Conservation (phyloP, 2,888 invertebrate species). For the Ypsolopha sequella region DNA sequence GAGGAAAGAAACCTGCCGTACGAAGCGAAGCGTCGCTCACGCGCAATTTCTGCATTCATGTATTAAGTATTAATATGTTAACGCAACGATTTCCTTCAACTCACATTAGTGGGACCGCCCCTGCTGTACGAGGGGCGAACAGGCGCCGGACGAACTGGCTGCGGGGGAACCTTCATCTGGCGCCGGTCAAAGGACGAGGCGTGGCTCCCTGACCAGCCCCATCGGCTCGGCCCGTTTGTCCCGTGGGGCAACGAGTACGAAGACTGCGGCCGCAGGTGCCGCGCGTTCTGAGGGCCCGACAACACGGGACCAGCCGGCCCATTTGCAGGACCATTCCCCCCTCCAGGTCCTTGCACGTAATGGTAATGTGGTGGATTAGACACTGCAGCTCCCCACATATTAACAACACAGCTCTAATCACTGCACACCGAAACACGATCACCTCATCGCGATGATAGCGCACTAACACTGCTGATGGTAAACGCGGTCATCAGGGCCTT, state of each 20-base stretch:
- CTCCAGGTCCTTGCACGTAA: slow-evolving; percentile 52
- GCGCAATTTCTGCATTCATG: slow-evolving; percentile 12
- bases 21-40: slow-evolving; percentile 27
- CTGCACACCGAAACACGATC: slow-evolving; percentile 24
- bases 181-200: slow-evolving; percentile 64
- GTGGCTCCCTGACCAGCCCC: slow-evolving; percentile 69
- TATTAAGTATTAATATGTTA: slow-evolving; percentile 17
- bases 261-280: slow-evolving; percentile 56
- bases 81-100: slow-evolving; percentile 23
- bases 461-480: slow-evolving; percentile 45
- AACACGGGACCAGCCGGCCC: slow-evolving; percentile 48
- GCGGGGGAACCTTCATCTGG: slow-evolving; percentile 57
- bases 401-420: slow-evolving; percentile 29
- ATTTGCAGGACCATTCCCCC: slow-evolving; percentile 34
- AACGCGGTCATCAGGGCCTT: slow-evolving; percentile 34
- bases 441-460: slow-evolving; percentile 46
- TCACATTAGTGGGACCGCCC: slow-evolving; percentile 49
- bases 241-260: slow-evolving; percentile 68
- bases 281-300: slow-evolving; percentile 29
- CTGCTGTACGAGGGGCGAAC: slow-evolving; percentile 42
- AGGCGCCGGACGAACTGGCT: slow-evolving; percentile 54
- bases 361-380: slow-evolving; percentile 59
- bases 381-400: slow-evolving; percentile 63
- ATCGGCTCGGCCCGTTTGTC: slow-evolving; percentile 63
- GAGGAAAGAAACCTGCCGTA: slow-evolving; percentile 40